Evolutionary conservation across 2,888 invertebrate species (phyloP).

Genomic region (Mechanitis mazaeus): DNA sequence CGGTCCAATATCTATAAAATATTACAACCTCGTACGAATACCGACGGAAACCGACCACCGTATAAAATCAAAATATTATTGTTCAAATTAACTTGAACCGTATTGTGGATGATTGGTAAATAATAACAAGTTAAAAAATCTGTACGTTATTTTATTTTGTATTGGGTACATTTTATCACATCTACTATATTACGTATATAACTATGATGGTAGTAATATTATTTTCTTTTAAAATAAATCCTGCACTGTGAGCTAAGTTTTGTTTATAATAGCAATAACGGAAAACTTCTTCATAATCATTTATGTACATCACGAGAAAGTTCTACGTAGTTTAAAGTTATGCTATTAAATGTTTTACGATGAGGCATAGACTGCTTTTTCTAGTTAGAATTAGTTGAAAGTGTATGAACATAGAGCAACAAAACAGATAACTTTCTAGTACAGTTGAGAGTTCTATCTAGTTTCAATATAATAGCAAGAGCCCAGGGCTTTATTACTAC

Average conservation of each 20-base stretch:
- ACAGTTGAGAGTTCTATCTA: slow-evolving; percentile 18
- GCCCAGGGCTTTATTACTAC: neutral
- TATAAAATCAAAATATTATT: slow-evolving; percentile 51
- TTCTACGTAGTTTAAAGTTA: slow-evolving; percentile 4
- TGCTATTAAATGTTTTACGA: slow-evolving; percentile 15
- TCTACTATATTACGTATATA: neutral
- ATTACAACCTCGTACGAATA: slow-evolving; percentile 48
- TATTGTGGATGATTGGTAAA: slow-evolving; percentile 1
- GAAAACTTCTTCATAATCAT: neutral
- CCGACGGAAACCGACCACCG: slow-evolving; percentile 36
- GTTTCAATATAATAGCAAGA: slow-evolving; percentile 5
- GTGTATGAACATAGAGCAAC: slow-evolving; percentile 16
- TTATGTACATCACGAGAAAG: neutral
- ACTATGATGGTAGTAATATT: neutral
- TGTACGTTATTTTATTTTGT: neutral
- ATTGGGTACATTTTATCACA: neutral
- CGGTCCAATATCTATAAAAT: slow-evolving; percentile 75
- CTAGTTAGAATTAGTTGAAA: slow-evolving; percentile 14
- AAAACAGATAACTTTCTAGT: slow-evolving; percentile 25
- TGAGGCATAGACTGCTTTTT: slow-evolving; percentile 13
- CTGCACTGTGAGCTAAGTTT: too few species aligned
- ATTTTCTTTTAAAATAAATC: too few species aligned
- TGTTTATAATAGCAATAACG: neutral
- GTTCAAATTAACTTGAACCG: slow-evolving; percentile 57
- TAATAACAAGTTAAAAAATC: neutral